Conservation (phyloP, 2,797 vertebrate species). For the Poeciliopsis presidionis region DNA sequence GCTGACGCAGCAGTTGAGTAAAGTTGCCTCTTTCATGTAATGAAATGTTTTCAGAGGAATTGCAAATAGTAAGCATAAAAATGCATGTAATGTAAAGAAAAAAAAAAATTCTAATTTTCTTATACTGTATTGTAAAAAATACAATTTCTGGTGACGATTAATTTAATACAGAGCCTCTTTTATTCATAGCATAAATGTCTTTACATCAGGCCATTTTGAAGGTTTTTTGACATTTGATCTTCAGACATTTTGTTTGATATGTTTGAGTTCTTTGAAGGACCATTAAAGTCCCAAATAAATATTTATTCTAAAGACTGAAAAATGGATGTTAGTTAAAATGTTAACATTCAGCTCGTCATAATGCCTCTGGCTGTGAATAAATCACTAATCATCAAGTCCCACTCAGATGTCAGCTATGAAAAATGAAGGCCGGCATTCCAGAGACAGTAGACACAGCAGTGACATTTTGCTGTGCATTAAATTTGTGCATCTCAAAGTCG, state of each 20-base stretch:
- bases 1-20: not conserved
- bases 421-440: not conserved
- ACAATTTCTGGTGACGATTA: not conserved
- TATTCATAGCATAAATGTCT: not conserved
- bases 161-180: not conserved
- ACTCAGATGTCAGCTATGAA: not conserved
- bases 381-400: not conserved
- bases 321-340: not conserved
- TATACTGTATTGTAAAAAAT: not conserved
- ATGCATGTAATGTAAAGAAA: not conserved
- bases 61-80: not conserved
- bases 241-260: not conserved
- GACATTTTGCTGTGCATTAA: not conserved
- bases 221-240: not conserved
- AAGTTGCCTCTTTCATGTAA: not conserved
- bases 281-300: not conserved
- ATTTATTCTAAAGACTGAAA: not conserved
- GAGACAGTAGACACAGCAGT: not conserved
- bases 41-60: not conserved
- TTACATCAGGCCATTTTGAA: not conserved
- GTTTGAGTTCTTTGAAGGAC: not conserved
- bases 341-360: not conserved
- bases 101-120: not conserved
- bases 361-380: not conserved
- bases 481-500: not conserved